phyloP scores from a whole-genome alignment of 2,888 invertebrate species.

The Tribolium freemani region DNA sequence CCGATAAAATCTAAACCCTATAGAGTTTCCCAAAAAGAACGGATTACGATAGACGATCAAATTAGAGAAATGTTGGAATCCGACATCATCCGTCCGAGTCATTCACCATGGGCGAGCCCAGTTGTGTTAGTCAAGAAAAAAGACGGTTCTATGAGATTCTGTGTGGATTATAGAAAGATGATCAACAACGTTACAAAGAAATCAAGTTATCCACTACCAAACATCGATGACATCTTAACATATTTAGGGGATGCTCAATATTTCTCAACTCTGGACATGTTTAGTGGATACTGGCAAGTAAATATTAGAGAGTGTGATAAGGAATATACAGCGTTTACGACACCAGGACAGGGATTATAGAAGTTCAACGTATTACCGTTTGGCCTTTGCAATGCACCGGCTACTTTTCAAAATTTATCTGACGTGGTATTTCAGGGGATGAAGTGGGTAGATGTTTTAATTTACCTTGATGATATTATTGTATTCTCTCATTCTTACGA shows the following conservation, averaged over 20 bases:
- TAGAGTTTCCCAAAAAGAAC: too few species aligned
- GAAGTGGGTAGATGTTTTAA: too few species aligned
- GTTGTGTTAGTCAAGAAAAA: slow-evolving; percentile 47
- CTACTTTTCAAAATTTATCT: slow-evolving; percentile 44
- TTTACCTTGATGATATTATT: too few species aligned
- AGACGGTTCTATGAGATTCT: slow-evolving; percentile 29
- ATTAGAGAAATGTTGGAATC: too few species aligned
- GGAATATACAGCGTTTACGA: slow-evolving; percentile 49
- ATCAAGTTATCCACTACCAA: slow-evolving; percentile 47
- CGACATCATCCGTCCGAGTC: slow-evolving; percentile 42
- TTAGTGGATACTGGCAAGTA: slow-evolving; percentile 50
- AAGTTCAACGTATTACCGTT: slow-evolving; percentile 51
- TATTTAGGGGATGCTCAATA: slow-evolving; percentile 45
- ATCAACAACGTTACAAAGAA: too few species aligned
- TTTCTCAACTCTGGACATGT: slow-evolving; percentile 48
- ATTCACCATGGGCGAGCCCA: slow-evolving; percentile 44
- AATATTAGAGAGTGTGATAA: slow-evolving; percentile 39
- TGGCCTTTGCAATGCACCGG: slow-evolving; percentile 52
- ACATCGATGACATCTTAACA: slow-evolving; percentile 49
- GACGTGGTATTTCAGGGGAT: too few species aligned
- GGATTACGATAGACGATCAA: too few species aligned
- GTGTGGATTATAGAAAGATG: too few species aligned
- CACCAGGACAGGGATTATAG: slow-evolving; percentile 47
- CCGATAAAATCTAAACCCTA: background rate
- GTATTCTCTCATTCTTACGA: too few species aligned